Conservation (phyloP, 2,113 vertebrate genomes). For the Phylloscopus trochilus region DNA sequence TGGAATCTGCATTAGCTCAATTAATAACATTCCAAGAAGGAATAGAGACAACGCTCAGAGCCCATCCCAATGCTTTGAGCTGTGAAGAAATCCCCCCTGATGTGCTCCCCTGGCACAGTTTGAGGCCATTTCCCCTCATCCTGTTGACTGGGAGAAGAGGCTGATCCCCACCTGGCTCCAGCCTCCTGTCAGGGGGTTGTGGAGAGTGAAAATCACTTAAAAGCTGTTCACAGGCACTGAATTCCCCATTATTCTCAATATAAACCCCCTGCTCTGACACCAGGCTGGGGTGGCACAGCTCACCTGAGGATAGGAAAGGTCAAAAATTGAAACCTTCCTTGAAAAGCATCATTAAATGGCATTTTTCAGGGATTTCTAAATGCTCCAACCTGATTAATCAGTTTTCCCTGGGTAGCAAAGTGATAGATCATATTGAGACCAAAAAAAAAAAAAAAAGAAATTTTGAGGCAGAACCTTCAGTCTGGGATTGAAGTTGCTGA, state of each 20-base stretch:
- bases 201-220: not conserved
- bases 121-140: not conserved
- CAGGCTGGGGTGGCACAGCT: not conserved
- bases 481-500: not conserved
- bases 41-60: not conserved
- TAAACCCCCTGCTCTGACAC: not conserved
- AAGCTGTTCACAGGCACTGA: not conserved
- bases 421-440: not conserved
- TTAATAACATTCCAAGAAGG: not conserved
- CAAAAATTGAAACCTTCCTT: not conserved
- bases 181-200: not conserved
- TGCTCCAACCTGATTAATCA: not conserved
- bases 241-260: not conserved
- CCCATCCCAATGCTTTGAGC: not conserved
- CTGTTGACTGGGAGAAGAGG: not conserved
- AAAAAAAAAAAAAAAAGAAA: not conserved
- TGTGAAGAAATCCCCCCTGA: not conserved
- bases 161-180: not conserved
- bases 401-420: not conserved
- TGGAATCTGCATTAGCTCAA: not conserved
- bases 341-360: not conserved
- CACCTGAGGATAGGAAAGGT: not conserved
- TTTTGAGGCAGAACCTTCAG: not conserved
- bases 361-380: not conserved
- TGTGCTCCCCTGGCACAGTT: not conserved